These are phyloP conservation scores for Enteromius radiatus DNA, from an alignment of 2,797 vertebrate genomes.

Conservation along the genomic window DNA sequence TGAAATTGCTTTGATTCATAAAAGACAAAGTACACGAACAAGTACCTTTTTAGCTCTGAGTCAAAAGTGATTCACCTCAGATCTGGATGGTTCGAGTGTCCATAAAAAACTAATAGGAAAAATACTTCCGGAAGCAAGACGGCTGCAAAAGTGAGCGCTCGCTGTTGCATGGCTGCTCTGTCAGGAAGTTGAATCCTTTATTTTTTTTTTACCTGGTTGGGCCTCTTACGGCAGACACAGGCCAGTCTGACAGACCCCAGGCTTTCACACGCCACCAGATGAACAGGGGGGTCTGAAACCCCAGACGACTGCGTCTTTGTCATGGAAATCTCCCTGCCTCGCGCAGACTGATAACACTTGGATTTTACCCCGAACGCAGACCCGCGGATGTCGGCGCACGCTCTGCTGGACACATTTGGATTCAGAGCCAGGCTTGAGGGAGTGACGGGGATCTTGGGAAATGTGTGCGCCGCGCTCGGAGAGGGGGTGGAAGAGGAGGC, in stretches of 20 bases:
- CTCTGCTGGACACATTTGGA: constrained; percentile 23
- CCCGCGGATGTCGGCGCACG: constrained; percentile 36
- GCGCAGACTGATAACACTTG: constrained; percentile 43
- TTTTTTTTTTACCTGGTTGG: constrained; percentile 42
- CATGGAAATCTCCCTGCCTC: constrained; percentile 65
- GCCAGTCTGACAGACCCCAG: constrained; percentile 22
- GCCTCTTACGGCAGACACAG: constrained; percentile 42
- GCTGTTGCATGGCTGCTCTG: background rate
- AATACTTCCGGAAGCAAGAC: background rate
- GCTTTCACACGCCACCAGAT: constrained; percentile 38
- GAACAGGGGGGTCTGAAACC: constrained; percentile 61
- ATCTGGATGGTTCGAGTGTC: background rate
- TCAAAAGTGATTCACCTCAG: background rate
- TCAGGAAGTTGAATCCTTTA: constrained; percentile 16
- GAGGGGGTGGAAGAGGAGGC: constrained; percentile 9
- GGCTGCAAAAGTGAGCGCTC: background rate
- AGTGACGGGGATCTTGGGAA: constrained; percentile 7
- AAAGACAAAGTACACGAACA: background rate
- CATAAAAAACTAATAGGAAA: background rate
- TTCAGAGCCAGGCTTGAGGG: constrained; percentile 36
- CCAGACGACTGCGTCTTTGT: constrained; percentile 65
- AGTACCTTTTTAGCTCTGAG: background rate
- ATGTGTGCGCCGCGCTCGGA: background rate
- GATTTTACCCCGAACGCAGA: constrained; percentile 14
- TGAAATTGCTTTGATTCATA: background rate